phyloP scores from a whole-genome alignment of 2,888 invertebrate species.

The Hybos culiciformis region DNA sequence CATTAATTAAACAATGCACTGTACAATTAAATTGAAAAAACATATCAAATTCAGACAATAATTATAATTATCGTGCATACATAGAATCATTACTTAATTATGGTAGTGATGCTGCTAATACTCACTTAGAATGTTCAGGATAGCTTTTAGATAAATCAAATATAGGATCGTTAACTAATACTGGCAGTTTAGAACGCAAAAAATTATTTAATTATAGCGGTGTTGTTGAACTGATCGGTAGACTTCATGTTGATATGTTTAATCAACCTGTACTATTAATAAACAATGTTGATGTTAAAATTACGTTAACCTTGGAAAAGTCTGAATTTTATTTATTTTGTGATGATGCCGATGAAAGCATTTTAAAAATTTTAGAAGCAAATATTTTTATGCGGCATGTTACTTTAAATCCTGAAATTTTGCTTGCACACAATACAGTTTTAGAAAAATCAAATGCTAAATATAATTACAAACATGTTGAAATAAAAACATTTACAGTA shows the following conservation, averaged over 20 bases:
- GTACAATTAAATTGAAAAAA: slow-evolving; percentile 8
- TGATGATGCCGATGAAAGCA: neutral
- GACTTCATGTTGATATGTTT: slow-evolving; percentile 5
- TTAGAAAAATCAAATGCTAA: slow-evolving; percentile 2
- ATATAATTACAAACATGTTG: slow-evolving; percentile 3
- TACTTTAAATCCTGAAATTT: neutral
- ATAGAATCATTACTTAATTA: slow-evolving; percentile 9
- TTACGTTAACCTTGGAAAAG: slow-evolving; percentile 1
- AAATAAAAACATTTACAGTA: slow-evolving; percentile 5
- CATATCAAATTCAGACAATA: slow-evolving; percentile 5
- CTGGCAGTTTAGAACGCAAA: slow-evolving; percentile 1
- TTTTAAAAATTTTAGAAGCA: slow-evolving; percentile 6
- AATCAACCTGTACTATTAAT: slow-evolving; percentile 5
- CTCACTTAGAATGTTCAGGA: slow-evolving; percentile 1
- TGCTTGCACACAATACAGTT: slow-evolving; percentile 2
- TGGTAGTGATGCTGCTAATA: slow-evolving; percentile 3
- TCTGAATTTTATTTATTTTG: slow-evolving; percentile 1
- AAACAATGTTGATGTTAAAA: slow-evolving; percentile 6
- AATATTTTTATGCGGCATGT: slow-evolving; percentile 2
- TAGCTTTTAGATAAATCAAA: neutral
- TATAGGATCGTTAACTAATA: neutral
- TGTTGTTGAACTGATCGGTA: slow-evolving; percentile 1
- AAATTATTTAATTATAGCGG: neutral
- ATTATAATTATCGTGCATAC: slow-evolving; percentile 7
- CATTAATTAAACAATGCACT: slow-evolving; percentile 6